phyloP scores from a whole-genome alignment of 2,888 invertebrate genomes.

The Heliconius cydno region DNA sequence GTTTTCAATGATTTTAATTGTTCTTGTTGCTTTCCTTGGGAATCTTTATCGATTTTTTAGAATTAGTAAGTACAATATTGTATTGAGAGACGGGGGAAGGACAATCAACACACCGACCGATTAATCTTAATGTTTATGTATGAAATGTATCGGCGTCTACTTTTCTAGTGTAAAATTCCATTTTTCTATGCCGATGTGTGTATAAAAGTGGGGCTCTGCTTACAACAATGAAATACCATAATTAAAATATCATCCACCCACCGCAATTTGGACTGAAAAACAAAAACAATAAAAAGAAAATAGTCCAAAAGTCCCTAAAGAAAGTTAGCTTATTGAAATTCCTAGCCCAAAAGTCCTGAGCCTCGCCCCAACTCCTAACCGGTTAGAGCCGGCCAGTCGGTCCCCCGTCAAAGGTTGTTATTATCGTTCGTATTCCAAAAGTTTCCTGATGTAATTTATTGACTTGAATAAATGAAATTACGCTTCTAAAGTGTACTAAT shows the following conservation, averaged over 20 bases:
- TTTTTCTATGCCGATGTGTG: slow-evolving; percentile 67
- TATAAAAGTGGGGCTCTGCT: slow-evolving; percentile 23
- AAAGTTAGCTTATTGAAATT: neutral
- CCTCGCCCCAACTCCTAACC: slow-evolving; percentile 27
- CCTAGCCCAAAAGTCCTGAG: neutral
- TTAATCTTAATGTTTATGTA: slow-evolving; percentile 22
- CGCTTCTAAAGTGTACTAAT: slow-evolving; percentile 83
- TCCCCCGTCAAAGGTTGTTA: slow-evolving; percentile 65
- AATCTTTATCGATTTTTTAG: slow-evolving; percentile 78
- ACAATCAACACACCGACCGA: slow-evolving; percentile 41
- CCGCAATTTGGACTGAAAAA: neutral
- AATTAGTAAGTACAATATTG: slow-evolving; percentile 70
- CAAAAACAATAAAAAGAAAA: neutral
- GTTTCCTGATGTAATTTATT: slow-evolving; percentile 80
- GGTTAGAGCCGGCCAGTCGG: slow-evolving; percentile 52
- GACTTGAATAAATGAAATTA: slow-evolving; percentile 76
- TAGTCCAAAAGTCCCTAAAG: neutral
- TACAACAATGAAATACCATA: neutral
- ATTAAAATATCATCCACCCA: neutral
- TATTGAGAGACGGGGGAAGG: slow-evolving; percentile 60
- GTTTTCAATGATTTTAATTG: slow-evolving; percentile 81
- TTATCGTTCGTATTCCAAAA: slow-evolving; percentile 71
- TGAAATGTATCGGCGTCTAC: slow-evolving; percentile 52
- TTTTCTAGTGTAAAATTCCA: slow-evolving; percentile 76
- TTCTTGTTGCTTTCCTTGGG: slow-evolving; percentile 82